Evolutionary conservation across 2,888 invertebrate species (phyloP).

Genomic region (Cancer borealis): DNA sequence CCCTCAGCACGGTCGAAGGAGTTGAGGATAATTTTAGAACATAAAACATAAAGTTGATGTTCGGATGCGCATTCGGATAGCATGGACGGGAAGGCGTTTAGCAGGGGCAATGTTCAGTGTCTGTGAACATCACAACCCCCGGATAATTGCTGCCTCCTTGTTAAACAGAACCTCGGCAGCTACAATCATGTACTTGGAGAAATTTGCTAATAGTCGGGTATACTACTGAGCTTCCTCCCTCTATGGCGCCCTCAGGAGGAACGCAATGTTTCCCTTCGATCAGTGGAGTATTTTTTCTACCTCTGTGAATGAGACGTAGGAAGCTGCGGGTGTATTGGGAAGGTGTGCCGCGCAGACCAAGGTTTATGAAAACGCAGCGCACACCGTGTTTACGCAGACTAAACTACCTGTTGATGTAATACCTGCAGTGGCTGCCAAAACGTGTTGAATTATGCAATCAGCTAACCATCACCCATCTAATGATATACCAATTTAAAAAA

Average conservation of each 20-base stretch:
- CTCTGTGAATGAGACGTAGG: not conserved
- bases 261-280: not conserved
- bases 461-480: not conserved
- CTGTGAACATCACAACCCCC: conserved; percentile 46
- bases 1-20: not conserved
- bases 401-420: not conserved
- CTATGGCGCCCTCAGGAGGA: not conserved
- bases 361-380: not conserved
- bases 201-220: conserved; percentile 52
- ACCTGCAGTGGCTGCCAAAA: not conserved
- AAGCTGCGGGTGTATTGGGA: not conserved
- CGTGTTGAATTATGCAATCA: not conserved
- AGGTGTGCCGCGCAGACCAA: not conserved
- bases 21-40: conserved; percentile 43
- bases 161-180: not conserved
- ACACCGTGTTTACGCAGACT: not conserved
- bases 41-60: conserved; percentile 49
- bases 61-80: conserved; percentile 13
- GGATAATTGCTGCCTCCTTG: conserved; percentile 45
- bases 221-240: conserved; percentile 1
- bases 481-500: not conserved
- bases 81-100: not conserved
- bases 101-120: conserved; percentile 4
- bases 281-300: not conserved
- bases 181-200: conserved; percentile 58